Conservation (phyloP, 2,888 invertebrate genomes). For the Biston stratarius region DNA sequence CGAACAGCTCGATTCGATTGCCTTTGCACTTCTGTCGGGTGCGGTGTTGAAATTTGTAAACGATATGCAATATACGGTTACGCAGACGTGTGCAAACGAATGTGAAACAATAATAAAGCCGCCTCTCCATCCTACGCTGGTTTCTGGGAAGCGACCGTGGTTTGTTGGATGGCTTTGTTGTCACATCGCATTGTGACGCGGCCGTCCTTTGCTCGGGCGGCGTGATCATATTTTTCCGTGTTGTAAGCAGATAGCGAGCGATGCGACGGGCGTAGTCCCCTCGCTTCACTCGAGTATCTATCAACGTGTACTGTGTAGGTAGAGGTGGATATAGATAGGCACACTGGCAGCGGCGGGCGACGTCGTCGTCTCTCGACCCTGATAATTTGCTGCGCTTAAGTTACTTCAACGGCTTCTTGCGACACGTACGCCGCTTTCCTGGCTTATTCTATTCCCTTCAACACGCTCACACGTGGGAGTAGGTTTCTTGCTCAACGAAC, state of each 20-base stretch:
- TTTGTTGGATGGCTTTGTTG: slow-evolving; percentile 60
- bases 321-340: slow-evolving; percentile 62
- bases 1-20: slow-evolving; percentile 38
- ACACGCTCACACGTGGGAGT: slow-evolving; percentile 46
- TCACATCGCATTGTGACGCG: slow-evolving; percentile 57
- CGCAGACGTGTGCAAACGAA: slow-evolving; percentile 50
- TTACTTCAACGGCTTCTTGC: slow-evolving; percentile 86
- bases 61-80: slow-evolving; percentile 43
- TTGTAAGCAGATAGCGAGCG: slow-evolving; percentile 58
- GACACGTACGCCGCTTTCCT: slow-evolving; percentile 75
- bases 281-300: slow-evolving; percentile 62
- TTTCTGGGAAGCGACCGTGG: slow-evolving; percentile 64
- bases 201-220: slow-evolving; percentile 67
- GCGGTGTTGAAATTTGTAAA: slow-evolving; percentile 28
- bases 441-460: slow-evolving; percentile 68
- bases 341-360: slow-evolving; percentile 66
- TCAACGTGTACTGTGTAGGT: slow-evolving; percentile 49
- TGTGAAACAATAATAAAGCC: slow-evolving; percentile 52
- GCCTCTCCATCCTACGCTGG: slow-evolving; percentile 42
- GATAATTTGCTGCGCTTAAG: slow-evolving; percentile 85
- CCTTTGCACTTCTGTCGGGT: slow-evolving; percentile 27
- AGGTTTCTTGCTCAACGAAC: slow-evolving; percentile 29
- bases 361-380: slow-evolving; percentile 79
- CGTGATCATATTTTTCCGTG: slow-evolving; percentile 73
- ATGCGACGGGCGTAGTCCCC: slow-evolving; percentile 49